Evolutionary conservation across 1,140 invertebrate genomes (phyloP).

Genomic region (Nautilus pompilius): DNA sequence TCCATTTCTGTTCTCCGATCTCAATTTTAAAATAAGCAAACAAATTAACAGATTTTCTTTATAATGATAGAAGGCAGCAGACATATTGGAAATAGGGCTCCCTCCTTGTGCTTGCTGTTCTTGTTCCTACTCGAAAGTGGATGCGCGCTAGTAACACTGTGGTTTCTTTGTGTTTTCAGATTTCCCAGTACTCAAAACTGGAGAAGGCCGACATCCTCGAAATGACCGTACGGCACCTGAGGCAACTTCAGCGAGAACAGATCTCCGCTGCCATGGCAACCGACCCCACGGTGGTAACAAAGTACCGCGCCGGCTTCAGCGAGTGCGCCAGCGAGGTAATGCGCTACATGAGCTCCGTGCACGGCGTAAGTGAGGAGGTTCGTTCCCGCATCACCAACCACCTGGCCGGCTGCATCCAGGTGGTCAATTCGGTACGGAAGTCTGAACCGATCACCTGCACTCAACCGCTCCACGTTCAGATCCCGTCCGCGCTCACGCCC

Average conservation of each 20-base stretch:
- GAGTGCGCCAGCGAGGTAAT: conserved; percentile 84
- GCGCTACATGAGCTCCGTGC: conserved; percentile 76
- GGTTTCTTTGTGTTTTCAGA: conserved; percentile 25
- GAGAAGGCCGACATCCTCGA: conserved; percentile 98
- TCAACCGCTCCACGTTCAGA: no score
- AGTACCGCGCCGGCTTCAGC: conserved; percentile 80
- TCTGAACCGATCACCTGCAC: no score
- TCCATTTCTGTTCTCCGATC: no score
- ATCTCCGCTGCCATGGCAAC: conserved; percentile 11
- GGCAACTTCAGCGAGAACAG: conserved; percentile 32
- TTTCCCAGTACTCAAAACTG: conserved; percentile 69
- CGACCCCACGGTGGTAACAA: conserved; percentile 22
- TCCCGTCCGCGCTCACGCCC: no score
- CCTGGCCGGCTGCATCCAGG: conserved; percentile 22
- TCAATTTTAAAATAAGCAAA: neutral
- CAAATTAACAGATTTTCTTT: neutral
- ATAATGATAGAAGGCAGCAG: neutral
- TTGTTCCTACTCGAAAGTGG: neutral
- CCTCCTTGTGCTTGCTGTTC: neutral
- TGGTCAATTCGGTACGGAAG: no score
- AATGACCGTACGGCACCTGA: conserved; percentile 90
- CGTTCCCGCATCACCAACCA: conserved; percentile 32
- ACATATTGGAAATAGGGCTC: neutral
- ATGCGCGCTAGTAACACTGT: neutral
- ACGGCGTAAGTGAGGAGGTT: conserved; percentile 76